Percentiles rank a stretch among this genome's conserved stretches.
Evolutionary conservation across 2,113 vertebrate genomes (phyloP).

Genomic region (Dicaeum eximium): DNA sequence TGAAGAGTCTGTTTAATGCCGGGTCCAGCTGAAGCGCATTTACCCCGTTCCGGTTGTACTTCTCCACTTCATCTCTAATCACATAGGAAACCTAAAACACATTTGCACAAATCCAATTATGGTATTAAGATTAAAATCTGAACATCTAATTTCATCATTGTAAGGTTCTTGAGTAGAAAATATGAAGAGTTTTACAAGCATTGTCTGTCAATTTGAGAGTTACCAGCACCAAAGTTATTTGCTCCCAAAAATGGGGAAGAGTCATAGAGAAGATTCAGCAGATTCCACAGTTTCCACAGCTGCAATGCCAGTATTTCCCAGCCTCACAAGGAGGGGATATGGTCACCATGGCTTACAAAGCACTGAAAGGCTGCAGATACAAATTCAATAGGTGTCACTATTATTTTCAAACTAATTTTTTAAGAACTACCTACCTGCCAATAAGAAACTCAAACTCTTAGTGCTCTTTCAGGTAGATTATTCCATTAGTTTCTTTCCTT

Average conservation of each 20-base stretch:
- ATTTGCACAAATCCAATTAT: constrained; percentile 20
- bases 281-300: neutral
- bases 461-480: neutral
- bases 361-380: neutral
- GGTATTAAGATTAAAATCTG: neutral
- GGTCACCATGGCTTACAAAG: neutral
- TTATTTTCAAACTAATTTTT: neutral
- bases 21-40: constrained; percentile 96
- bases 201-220: neutral
- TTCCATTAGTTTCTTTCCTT: neutral
- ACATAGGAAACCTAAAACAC: constrained; percentile 91
- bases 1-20: constrained; percentile 93
- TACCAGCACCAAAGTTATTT: neutral
- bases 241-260: neutral
- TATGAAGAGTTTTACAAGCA: neutral
- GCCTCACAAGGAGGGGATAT: neutral
- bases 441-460: neutral
- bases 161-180: neutral
- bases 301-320: neutral
- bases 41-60: constrained; percentile 95
- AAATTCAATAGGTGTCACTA: neutral
- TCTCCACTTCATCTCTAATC: constrained; percentile 97
- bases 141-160: neutral
- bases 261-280: neutral
- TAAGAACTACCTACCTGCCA: neutral